A percentile compares a stretch with the other conserved stretches of the same genome.
Evolutionary conservation across 2,888 invertebrate genomes (phyloP).

Genomic region (Philereme transversata): DNA sequence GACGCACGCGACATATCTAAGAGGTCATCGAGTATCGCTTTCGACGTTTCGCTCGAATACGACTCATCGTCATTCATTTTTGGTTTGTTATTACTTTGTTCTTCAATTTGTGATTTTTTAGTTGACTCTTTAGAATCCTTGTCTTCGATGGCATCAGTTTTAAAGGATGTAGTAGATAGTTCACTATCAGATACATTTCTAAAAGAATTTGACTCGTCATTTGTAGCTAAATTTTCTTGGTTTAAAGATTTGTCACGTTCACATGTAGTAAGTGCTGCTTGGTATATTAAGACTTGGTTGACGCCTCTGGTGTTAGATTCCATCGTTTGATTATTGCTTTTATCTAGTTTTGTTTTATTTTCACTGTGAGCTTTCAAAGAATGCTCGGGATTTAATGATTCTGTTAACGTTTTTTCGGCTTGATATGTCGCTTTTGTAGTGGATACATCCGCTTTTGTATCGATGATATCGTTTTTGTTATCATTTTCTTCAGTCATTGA

Average conservation of each 20-base stretch:
- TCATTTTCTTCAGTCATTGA: slow-evolving; percentile 11
- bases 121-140: not conserved
- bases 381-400: not conserved
- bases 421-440: not conserved
- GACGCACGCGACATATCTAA: slow-evolving; percentile 57
- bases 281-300: slow-evolving; percentile 41
- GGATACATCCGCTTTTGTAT: not conserved
- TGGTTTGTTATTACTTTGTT: not conserved
- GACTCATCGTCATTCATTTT: not conserved
- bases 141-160: not conserved
- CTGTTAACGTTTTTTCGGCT: slow-evolving; percentile 1
- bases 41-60: slow-evolving; percentile 12
- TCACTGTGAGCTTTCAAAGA: not conserved
- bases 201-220: slow-evolving; percentile 10
- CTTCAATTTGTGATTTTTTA: slow-evolving; percentile 6
- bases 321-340: not conserved
- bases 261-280: slow-evolving; percentile 25
- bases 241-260: slow-evolving; percentile 23
- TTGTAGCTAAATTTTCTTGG: slow-evolving; percentile 1
- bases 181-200: slow-evolving; percentile 3
- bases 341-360: slow-evolving; percentile 3
- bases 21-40: slow-evolving; percentile 53
- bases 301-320: not conserved
- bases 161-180: not conserved
- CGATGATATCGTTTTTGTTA: slow-evolving; percentile 7